A percentile compares a stretch with the other conserved stretches of the same genome.
Evolutionary conservation across 2,888 invertebrate genomes (phyloP).

Genomic region (Hedychridium roseum): DNA sequence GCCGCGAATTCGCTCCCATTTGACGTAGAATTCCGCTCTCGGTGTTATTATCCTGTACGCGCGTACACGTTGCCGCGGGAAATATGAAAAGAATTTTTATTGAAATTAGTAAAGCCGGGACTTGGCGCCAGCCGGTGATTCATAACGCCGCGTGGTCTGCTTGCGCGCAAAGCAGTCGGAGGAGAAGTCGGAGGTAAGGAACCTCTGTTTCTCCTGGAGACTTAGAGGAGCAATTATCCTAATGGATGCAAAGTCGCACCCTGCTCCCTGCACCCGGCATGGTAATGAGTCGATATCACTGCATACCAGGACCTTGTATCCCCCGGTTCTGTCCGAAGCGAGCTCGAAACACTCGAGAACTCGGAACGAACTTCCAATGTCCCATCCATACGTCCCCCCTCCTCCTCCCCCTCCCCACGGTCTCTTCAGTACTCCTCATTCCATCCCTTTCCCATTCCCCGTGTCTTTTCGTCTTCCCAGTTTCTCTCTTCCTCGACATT

Average conservation of each 20-base stretch:
- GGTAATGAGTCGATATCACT: slow-evolving; percentile 64
- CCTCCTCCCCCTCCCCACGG: not conserved
- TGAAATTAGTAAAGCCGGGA: too few relatives aligned
- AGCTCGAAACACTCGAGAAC: not conserved
- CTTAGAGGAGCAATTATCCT: slow-evolving; percentile 62
- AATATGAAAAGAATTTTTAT: too few relatives aligned
- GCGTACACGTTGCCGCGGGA: too few relatives aligned
- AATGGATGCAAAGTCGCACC: slow-evolving; percentile 63
- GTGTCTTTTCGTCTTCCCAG: not conserved
- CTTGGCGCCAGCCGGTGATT: slow-evolving; percentile 39
- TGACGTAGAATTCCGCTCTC: too few relatives aligned
- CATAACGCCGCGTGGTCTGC: slow-evolving; percentile 31
- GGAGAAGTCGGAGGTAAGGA: slow-evolving; percentile 33
- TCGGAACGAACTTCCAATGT: slow-evolving; percentile 1
- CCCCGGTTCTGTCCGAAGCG: slow-evolving; percentile 24
- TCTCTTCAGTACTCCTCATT: slow-evolving; percentile 13
- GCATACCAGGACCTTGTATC: slow-evolving; percentile 63
- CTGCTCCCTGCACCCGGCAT: slow-evolving; percentile 58
- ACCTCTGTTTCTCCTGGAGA: slow-evolving; percentile 38
- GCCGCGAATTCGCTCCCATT: too few relatives aligned
- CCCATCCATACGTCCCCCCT: slow-evolving; percentile 19
- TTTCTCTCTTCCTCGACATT: slow-evolving; percentile 1
- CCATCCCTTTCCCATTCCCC: not conserved
- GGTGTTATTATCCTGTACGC: too few relatives aligned
- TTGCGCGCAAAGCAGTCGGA: slow-evolving; percentile 44